phyloP scores from a whole-genome alignment of 2,888 invertebrate genomes.

The Volucella bombylans region DNA sequence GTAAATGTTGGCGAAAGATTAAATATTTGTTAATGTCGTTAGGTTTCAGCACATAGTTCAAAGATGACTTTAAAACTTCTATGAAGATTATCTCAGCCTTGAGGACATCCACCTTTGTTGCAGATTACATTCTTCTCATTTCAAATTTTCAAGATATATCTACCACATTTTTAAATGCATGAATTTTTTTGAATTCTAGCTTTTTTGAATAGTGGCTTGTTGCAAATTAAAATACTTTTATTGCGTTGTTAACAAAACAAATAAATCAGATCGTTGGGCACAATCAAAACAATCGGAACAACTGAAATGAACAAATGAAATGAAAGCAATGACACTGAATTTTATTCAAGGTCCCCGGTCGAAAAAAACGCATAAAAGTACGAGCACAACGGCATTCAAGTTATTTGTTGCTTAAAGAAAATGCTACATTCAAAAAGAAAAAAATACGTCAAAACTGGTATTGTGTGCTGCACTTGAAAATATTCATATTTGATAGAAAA shows the following conservation, averaged over 20 bases:
- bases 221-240: too few species aligned
- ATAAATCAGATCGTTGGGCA: constrained; percentile 22
- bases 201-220: too few species aligned
- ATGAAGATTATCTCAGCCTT: too few species aligned
- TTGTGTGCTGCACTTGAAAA: constrained; percentile 61
- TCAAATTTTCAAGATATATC: too few species aligned
- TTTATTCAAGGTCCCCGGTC: constrained; percentile 51
- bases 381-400: constrained; percentile 46
- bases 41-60: too few species aligned
- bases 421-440: constrained; percentile 21
- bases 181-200: too few species aligned
- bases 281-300: neutral
- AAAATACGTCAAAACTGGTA: constrained; percentile 24
- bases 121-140: too few species aligned
- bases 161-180: too few species aligned
- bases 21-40: too few species aligned
- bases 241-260: constrained; percentile 7
- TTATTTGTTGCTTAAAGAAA: constrained; percentile 49
- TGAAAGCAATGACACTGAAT: constrained; percentile 13
- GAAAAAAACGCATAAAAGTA: constrained; percentile 3
- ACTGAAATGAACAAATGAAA: neutral
- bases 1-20: too few species aligned
- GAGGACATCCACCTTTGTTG: too few species aligned
- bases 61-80: too few species aligned
- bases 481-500: neutral